Percentiles rank a stretch among this genome's conserved stretches.
Conservation (phyloP, 2,888 invertebrate species). For the Diplolepis rosae region DNA sequence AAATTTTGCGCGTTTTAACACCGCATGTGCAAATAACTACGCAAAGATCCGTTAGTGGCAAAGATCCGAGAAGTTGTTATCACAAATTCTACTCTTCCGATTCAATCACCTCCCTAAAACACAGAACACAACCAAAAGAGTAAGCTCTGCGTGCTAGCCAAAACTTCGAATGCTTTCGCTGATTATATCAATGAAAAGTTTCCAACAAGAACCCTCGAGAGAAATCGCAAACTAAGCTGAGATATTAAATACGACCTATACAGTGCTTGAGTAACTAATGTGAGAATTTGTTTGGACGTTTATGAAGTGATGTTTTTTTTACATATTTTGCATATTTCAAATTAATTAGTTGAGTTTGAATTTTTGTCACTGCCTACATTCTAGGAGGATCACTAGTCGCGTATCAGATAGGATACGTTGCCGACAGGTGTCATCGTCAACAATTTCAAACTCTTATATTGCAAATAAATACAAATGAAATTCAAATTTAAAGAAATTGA, state of each 20-base stretch:
- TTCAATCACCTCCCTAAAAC: slow-evolving; percentile 57
- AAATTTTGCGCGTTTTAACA: slow-evolving; percentile 1
- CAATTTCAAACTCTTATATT: too few species aligned
- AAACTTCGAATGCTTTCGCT: not conserved
- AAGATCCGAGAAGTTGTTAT: slow-evolving; percentile 30
- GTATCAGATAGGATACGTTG: too few species aligned
- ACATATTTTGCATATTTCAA: too few species aligned
- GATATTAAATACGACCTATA: not conserved
- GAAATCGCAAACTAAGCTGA: not conserved
- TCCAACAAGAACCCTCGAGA: not conserved
- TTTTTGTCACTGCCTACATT: too few species aligned
- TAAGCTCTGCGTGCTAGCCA: slow-evolving; percentile 35
- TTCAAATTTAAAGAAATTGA: too few species aligned
- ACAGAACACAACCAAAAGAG: slow-evolving; percentile 52
- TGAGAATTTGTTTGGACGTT: not conserved
- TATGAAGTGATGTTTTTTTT: not conserved
- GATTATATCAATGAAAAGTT: slow-evolving; percentile 32
- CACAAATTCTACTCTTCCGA: slow-evolving; percentile 52
- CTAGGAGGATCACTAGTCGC: too few species aligned
- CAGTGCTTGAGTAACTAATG: not conserved
- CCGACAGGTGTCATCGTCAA: too few species aligned
- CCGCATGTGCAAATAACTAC: not conserved
- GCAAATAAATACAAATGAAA: too few species aligned
- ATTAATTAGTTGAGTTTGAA: too few species aligned
- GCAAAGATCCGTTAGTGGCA: slow-evolving; percentile 30